Evolutionary conservation across 2,113 vertebrate species (phyloP), one percentile per base, ranked within the genome.

Genomic region (Tor tambroides): DNA sequence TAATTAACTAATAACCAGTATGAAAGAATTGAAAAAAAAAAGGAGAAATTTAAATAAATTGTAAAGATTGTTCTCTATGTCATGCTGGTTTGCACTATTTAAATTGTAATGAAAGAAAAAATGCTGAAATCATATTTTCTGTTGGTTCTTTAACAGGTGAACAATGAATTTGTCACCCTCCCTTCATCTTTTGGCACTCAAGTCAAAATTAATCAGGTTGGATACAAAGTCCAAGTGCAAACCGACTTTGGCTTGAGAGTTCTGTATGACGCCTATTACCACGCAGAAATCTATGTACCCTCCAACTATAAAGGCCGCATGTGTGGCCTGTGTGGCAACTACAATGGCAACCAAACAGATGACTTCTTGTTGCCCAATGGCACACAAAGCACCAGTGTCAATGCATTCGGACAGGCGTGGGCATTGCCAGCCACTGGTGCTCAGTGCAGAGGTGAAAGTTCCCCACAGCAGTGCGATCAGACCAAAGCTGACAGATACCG

Each of bases 261-360:
- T 17, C 90, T 94, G 61, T 95, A 93, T n/a, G 92, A 93, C 74
- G 88, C 91, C 1, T 85, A 87, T 14, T 91, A 88, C 63, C 89
- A 95, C 30, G 88, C 94, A 30, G 81, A 90, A 78, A 87, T 95
- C 11, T 86, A 87, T 0, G 83, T 95, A n/a, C 93, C 94, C 8
- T 91, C 92, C 3, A 89, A 85, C 21, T 95, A 94, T 81, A 77
- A 86, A 49, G 82, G 69, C 65, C 92, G 80, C 35, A 90, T 94
- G 87, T 91, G 91, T 0, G 95, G 95, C 41, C 89, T 96, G 38
- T 96, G 92, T 21, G 95, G 94, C 21, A 92, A 95, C 90, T 95
- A 94, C 85, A 93, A 95, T 56, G 90, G 88, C 2, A 86, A 92
- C 0, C 0, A 21, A 0, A 23, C 4, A 0, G 94, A 95, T 32